Conservation (phyloP, 1,140 invertebrate genomes). For the Geopemphigus sp. region DNA sequence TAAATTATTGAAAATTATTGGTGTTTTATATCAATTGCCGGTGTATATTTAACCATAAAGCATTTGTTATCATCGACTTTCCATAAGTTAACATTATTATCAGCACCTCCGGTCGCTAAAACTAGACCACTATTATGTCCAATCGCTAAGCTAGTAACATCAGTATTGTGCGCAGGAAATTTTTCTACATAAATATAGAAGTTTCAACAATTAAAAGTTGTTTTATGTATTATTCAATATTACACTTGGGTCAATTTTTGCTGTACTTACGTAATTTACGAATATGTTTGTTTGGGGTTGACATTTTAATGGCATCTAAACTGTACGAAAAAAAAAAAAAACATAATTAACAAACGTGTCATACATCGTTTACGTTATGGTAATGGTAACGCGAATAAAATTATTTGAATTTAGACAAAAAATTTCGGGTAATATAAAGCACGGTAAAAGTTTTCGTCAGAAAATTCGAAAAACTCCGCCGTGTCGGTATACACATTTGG, state of each 20-base stretch:
- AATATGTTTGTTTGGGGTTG: conserved; percentile 27
- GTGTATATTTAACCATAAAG: conserved; percentile 76
- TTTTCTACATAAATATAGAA: conserved; percentile 69
- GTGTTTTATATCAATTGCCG: conserved; percentile 51
- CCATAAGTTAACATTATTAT: conserved; percentile 97
- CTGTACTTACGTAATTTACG: conserved; percentile 39
- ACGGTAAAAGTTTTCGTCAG: no score
- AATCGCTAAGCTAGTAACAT: conserved; percentile 86
- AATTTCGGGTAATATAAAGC: no score
- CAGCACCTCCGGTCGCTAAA: conserved; percentile 93
- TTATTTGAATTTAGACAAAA: no score
- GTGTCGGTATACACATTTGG: no score
- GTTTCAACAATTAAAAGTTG: no score
- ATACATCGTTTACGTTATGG: no score
- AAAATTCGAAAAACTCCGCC: no score
- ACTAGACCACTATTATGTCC: conserved; percentile 89
- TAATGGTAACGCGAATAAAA: no score
- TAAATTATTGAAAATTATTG: conserved; percentile 48
- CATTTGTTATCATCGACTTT: conserved; percentile 92
- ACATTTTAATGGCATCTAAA: conserved; percentile 6
- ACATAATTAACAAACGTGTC: no score
- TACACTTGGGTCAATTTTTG: no score
- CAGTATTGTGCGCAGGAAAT: conserved; percentile 82
- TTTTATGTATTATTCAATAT: no score
- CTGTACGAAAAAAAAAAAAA: conserved; percentile 7